These are phyloP conservation scores for Parelbella ahira DNA, from an alignment of 2,888 invertebrate species.

Conservation along the genomic window DNA sequence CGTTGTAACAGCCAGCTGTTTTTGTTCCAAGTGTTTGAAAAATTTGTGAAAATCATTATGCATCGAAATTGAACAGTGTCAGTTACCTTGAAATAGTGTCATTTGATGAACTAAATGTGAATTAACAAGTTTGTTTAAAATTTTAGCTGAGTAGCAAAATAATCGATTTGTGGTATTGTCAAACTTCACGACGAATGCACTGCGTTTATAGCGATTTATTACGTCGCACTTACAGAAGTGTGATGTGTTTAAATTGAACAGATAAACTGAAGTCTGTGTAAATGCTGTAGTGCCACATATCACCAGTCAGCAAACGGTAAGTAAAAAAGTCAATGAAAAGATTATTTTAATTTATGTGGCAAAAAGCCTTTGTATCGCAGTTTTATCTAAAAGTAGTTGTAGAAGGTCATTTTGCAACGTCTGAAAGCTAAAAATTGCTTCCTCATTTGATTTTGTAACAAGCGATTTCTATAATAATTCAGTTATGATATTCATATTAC, in stretches of 20 bases:
- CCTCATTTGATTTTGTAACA: slow-evolving; percentile 4
- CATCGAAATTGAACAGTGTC: slow-evolving; percentile 75
- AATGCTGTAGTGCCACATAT: slow-evolving; percentile 6
- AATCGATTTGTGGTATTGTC: slow-evolving; percentile 67
- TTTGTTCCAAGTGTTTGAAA: slow-evolving; percentile 59
- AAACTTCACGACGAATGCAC: slow-evolving; percentile 57
- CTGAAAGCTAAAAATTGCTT: slow-evolving; percentile 13
- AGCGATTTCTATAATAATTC: too few species aligned
- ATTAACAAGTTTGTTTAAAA: slow-evolving; percentile 47
- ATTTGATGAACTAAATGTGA: slow-evolving; percentile 55
- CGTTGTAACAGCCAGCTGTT: slow-evolving; percentile 70
- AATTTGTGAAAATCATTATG: slow-evolving; percentile 61
- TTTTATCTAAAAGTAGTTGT: slow-evolving; percentile 6
- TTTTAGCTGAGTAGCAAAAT: slow-evolving; percentile 47
- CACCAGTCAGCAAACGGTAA: slow-evolving; percentile 7
- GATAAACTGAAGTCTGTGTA: slow-evolving; percentile 11
- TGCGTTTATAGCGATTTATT: slow-evolving; percentile 56
- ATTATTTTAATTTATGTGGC: slow-evolving; percentile 1
- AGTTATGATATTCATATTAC: too few species aligned
- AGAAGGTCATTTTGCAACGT: slow-evolving; percentile 15
- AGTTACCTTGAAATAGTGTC: slow-evolving; percentile 52
- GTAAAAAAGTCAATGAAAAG: slow-evolving; percentile 4
- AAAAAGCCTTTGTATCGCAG: slow-evolving; percentile 23
- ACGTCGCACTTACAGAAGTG: slow-evolving; percentile 59
- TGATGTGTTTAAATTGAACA: slow-evolving; percentile 48